These are phyloP conservation scores for Aelia acuminata DNA, from an alignment of 2,888 invertebrate genomes.

Conservation along the genomic window DNA sequence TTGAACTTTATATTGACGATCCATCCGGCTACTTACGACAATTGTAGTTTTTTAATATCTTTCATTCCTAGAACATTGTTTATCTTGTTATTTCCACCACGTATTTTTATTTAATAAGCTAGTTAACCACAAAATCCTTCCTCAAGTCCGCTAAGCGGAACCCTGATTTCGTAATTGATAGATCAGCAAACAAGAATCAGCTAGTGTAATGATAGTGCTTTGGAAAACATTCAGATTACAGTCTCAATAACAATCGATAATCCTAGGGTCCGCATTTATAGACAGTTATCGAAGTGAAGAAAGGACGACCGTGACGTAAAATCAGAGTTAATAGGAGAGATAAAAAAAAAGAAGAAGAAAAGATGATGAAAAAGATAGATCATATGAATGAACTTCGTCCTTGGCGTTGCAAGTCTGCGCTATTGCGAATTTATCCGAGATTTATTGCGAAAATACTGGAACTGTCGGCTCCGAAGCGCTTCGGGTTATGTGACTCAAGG, in stretches of 20 bases:
- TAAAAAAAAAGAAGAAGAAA: not conserved
- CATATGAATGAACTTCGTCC: constrained; percentile 12
- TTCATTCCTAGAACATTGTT: not conserved
- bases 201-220: not conserved
- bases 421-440: constrained; percentile 28
- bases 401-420: constrained; percentile 1
- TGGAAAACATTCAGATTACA: constrained; percentile 9
- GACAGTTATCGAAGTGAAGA: not conserved
- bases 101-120: not conserved
- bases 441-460: constrained; percentile 27
- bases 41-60: not conserved
- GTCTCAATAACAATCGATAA: constrained; percentile 32
- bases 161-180: constrained; percentile 17
- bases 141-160: not conserved
- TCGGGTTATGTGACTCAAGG: not conserved
- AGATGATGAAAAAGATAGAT: not conserved
- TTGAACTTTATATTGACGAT: not conserved
- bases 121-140: not conserved
- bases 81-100: not conserved
- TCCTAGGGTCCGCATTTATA: constrained; percentile 16
- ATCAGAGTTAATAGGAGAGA: constrained; percentile 3
- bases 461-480: not conserved
- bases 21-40: not conserved
- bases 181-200: not conserved
- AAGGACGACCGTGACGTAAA: constrained; percentile 7